Conservation (phyloP, 2,888 invertebrate species). For the Peribatodes rhomboidaria region DNA sequence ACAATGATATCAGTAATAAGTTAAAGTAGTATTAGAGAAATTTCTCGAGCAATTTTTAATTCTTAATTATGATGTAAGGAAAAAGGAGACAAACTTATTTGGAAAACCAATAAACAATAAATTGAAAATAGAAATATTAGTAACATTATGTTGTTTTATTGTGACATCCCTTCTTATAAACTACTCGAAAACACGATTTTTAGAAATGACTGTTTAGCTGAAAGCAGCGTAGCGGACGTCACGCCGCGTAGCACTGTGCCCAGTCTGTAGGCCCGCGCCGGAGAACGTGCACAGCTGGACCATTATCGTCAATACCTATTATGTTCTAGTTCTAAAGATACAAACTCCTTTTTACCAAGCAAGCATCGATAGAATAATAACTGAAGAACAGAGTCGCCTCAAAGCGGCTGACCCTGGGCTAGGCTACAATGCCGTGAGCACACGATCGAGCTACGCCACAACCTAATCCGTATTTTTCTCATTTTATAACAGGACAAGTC, state of each 20-base stretch:
- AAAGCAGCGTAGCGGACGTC: background rate
- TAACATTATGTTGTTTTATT: constrained; percentile 62
- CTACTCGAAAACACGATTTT: background rate
- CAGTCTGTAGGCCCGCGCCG: no score
- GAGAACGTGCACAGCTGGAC: background rate
- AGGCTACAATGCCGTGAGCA: no score
- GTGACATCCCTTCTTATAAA: background rate
- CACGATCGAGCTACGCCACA: no score
- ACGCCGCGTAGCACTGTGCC: background rate
- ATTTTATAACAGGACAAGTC: no score
- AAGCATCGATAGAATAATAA: no score
- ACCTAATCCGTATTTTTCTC: no score
- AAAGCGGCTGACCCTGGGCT: no score
- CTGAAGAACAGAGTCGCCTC: no score
- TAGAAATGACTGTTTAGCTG: no score
- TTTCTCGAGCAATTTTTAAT: constrained; percentile 80
- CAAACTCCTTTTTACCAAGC: no score
- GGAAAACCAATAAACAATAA: constrained; percentile 84
- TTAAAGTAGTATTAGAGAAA: constrained; percentile 79
- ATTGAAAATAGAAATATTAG: constrained; percentile 84
- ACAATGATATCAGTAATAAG: constrained; percentile 70
- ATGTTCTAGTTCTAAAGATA: no score
- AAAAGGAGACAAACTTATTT: constrained; percentile 79
- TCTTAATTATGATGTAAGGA: constrained; percentile 76
- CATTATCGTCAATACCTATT: no score